A percentile compares a stretch with the other conserved stretches of the same genome.
phyloP scores from a whole-genome alignment of 2,113 vertebrate genomes.

The Hydrochoerus hydrochaeris region DNA sequence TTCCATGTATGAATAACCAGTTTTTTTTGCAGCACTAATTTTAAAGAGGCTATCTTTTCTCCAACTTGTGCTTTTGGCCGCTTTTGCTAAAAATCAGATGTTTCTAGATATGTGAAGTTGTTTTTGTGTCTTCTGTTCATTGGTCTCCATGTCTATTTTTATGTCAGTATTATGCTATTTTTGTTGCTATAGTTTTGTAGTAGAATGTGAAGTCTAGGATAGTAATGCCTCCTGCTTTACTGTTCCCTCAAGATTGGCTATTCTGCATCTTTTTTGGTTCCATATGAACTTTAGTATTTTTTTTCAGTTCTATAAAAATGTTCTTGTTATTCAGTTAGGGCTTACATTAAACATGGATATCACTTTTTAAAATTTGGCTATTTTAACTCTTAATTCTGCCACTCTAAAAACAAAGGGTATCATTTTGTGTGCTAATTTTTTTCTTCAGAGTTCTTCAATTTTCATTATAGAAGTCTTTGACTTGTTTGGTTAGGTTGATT shows the following conservation, averaged over 20 bases:
- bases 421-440: neutral
- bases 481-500: neutral
- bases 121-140: neutral
- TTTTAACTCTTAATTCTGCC: neutral
- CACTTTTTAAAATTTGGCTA: neutral
- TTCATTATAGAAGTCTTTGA: neutral
- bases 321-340: neutral
- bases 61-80: neutral
- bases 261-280: neutral
- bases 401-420: neutral
- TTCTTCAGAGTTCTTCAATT: neutral
- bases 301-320: neutral
- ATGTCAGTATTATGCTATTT: neutral
- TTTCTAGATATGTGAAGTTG: neutral
- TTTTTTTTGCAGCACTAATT: neutral
- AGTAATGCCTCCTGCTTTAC: neutral
- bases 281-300: neutral
- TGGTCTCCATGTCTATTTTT: neutral
- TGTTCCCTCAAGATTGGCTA: neutral
- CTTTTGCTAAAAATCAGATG: neutral
- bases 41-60: neutral
- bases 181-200: neutral
- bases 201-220: neutral
- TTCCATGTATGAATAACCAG: neutral
- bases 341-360: neutral